A percentile compares a stretch with the other conserved stretches of the same genome.
Conservation (phyloP, 2,797 vertebrate species). For the Gymnopithys bicolor region DNA sequence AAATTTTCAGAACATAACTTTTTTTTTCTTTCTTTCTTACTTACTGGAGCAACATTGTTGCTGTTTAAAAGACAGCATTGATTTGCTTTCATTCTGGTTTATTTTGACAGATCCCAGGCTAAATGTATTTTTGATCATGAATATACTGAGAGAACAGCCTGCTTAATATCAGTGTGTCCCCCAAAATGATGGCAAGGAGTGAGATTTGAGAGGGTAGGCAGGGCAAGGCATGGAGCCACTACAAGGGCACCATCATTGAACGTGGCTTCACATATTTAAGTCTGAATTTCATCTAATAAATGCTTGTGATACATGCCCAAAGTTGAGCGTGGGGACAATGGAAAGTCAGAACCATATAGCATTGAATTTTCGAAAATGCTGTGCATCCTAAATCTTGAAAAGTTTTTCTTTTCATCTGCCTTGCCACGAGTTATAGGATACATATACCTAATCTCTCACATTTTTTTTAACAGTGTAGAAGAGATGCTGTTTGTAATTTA, state of each 20-base stretch:
- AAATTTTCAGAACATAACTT: neutral
- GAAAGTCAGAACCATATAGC: neutral
- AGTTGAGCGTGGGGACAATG: neutral
- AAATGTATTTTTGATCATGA: neutral
- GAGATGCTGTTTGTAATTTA: neutral
- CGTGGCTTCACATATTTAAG: neutral
- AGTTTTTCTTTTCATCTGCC: neutral
- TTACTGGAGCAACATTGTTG: neutral
- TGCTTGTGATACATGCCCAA: neutral
- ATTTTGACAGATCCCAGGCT: neutral
- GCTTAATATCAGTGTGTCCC: neutral
- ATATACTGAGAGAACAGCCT: neutral
- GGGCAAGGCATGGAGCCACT: neutral
- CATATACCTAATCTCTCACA: neutral
- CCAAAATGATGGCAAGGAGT: neutral
- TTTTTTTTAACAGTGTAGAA: neutral
- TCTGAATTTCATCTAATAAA: neutral
- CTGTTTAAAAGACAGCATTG: neutral
- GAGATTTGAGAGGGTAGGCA: neutral
- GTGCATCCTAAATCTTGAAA: neutral
- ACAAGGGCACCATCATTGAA: neutral
- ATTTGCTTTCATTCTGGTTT: neutral
- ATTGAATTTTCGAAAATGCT: neutral
- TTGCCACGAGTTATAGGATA: neutral
- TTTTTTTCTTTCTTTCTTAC: neutral